phyloP scores from a whole-genome alignment of 1,140 invertebrate species.

The Calliphora vicina region DNA sequence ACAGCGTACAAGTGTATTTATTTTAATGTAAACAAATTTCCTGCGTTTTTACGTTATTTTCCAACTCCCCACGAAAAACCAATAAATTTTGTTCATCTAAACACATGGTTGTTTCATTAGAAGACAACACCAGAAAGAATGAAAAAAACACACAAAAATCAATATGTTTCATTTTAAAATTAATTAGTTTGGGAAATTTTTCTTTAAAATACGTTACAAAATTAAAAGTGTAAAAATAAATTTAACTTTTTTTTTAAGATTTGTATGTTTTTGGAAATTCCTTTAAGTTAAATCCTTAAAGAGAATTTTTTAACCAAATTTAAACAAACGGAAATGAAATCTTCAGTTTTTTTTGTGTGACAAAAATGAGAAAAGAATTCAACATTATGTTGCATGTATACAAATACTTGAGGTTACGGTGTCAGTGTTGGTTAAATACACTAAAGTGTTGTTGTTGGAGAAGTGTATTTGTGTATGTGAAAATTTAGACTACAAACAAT shows the following conservation, averaged over 20 bases:
- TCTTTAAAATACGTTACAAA: not conserved
- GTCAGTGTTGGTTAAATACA: not conserved
- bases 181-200: conserved; percentile 5
- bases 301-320: not conserved
- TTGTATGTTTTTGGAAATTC: not conserved
- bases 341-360: not conserved
- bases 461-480: not conserved
- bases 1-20: not conserved
- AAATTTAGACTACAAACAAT: conserved; percentile 1
- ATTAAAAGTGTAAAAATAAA: not conserved
- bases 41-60: not conserved
- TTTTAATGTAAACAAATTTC: not conserved
- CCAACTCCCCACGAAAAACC: not conserved
- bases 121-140: too few species aligned
- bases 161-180: not conserved
- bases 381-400: not conserved
- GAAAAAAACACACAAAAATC: not conserved
- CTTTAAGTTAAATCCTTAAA: not conserved
- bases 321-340: not conserved
- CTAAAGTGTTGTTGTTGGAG: not conserved
- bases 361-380: not conserved
- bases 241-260: not conserved
- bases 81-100: not conserved
- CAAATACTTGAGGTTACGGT: not conserved
- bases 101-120: not conserved